Evolutionary conservation across 2,888 invertebrate species (phyloP), one percentile per base, ranked within the genome.

Genomic region (Drosophila falleni): DNA sequence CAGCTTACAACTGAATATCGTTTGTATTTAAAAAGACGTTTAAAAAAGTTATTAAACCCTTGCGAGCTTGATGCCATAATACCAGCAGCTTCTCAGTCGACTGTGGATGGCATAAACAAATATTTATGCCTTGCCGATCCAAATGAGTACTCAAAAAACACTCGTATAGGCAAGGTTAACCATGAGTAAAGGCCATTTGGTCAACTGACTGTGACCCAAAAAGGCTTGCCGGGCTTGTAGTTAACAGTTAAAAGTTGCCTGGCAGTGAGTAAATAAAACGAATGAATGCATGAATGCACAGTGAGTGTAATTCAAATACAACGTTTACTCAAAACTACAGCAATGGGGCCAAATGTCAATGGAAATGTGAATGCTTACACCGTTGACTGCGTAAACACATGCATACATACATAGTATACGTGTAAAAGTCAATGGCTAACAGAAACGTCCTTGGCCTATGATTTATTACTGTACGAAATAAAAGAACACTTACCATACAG

Each of bases 201-300:
- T 46, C 44, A 56, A n/a, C 44, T 44, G n/a, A n/a, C 16, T 31
- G 59, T 26, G 29, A 31, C 50, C 15, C 39, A 26, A 26, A 16
- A 41, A 44, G 19, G 55, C 42, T 44, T 37, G 9, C 9, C 35
- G 16, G 46, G 37, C 54, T 39, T 35, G 26, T 58, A 42, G 41
- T 49, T 58, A 64, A 50, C 50, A 58, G 64, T 64, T 64, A 64
- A 64, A 64, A 58, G 58, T 64, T 49, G 15, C 42, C 58, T 29
- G 58, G 64, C 64, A 58, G 64, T 64, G 49, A 58, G 64, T 64
- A 58, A 58, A 64, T 58, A 64, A 64, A 64, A 64, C 49, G 64
- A 41, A 35, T 64, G 64, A 64, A 50, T 64, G 64, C 64, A 64
- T 64, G 64, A 64, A 64, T 64, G 64, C 64, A 64, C 58, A 64